A percentile compares a stretch with the other conserved stretches of the same genome.
Evolutionary conservation across 2,797 vertebrate genomes (phyloP).

Genomic region (Urosaurus nigricauda): DNA sequence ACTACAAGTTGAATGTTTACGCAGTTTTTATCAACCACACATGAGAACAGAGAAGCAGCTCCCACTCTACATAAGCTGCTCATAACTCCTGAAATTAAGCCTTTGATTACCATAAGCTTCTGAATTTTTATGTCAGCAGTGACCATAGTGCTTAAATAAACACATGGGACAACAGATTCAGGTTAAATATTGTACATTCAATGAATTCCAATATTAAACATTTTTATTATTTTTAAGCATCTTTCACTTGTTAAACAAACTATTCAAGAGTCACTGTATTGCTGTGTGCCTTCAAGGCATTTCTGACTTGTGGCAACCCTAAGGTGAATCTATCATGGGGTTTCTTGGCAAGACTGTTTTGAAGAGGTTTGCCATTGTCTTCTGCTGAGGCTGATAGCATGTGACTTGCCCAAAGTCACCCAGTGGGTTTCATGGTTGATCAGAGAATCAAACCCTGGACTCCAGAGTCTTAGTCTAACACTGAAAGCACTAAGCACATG

Average conservation of each 20-base stretch:
- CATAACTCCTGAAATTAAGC: slow-evolving; percentile 16
- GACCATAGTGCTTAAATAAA: not conserved
- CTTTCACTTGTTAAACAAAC: not conserved
- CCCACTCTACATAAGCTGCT: not conserved
- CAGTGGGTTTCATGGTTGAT: no score
- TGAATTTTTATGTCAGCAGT: not conserved
- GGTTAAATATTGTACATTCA: not conserved
- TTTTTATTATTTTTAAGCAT: not conserved
- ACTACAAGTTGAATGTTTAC: not conserved
- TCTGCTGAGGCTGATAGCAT: no score
- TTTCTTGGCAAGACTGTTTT: no score
- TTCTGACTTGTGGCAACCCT: no score
- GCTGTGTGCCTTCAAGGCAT: no score
- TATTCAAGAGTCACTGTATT: not conserved
- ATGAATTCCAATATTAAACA: not conserved
- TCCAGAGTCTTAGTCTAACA: no score
- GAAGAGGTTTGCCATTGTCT: no score
- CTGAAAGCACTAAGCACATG: no score
- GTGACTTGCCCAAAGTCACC: no score
- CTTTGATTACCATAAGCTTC: slow-evolving; percentile 40
- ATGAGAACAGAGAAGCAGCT: not conserved
- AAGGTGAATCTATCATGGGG: no score
- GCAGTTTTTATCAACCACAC: not conserved
- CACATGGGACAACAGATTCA: not conserved
- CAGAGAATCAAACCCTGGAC: no score